Percentiles rank a stretch among this genome's conserved stretches.
Conservation (phyloP, 2,797 vertebrate species). For the Sebastes ruberrimus region DNA sequence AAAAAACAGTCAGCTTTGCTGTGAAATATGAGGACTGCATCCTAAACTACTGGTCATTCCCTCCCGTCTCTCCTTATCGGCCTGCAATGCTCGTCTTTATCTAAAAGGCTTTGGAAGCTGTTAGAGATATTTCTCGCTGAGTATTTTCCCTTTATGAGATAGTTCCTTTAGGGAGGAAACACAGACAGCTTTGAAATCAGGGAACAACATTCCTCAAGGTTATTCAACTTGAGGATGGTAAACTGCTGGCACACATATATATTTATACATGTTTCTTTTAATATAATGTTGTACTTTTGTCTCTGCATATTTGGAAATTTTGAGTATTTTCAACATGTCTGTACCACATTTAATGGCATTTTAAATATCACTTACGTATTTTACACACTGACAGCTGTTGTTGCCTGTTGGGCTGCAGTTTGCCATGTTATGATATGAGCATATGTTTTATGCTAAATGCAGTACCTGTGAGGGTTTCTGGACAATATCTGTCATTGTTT, state of each 20-base stretch:
- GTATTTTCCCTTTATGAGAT: not conserved
- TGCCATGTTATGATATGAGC: too few relatives aligned
- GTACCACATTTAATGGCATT: not conserved
- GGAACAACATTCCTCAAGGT: not conserved
- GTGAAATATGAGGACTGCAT: not conserved
- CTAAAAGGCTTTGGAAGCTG: not conserved
- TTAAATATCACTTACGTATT: not conserved
- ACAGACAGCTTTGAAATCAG: not conserved
- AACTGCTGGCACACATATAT: not conserved
- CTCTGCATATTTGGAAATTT: not conserved
- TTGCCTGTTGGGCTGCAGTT: too few relatives aligned
- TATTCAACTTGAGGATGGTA: not conserved
- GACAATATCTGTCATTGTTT: rapidly evolving
- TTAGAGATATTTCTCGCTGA: not conserved
- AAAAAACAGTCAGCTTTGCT: not conserved
- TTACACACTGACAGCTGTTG: too few relatives aligned
- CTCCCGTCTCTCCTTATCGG: not conserved
- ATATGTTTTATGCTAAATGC: too few relatives aligned
- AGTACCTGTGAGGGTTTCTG: too few relatives aligned
- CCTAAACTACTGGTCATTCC: not conserved
- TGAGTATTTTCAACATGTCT: not conserved
- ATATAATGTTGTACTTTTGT: not conserved
- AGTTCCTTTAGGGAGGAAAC: not conserved
- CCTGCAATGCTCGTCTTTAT: not conserved
- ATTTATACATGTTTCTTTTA: too few relatives aligned